Base-by-base conservation (phyloP, 2,113 vertebrate species). In the Gavia stellata region DNA sequence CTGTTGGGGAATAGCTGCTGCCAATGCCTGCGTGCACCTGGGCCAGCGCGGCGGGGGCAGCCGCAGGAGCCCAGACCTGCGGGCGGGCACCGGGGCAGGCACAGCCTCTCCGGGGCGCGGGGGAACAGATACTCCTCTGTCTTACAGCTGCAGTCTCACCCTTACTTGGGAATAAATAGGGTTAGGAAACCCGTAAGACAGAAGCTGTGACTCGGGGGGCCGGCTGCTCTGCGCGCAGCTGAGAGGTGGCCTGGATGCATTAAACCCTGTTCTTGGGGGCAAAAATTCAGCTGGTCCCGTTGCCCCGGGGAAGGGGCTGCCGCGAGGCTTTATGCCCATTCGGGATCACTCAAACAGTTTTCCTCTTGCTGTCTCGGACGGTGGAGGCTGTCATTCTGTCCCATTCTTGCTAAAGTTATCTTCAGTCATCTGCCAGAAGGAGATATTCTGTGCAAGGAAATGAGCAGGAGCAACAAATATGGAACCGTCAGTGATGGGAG, bases 331-430 rank as follows among this genome's bases (percentile, higher is more conserved):
- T 26, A 0, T 6, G 23, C 36, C 66, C 25, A 0, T 21, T 29
- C 58, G 15, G 61, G 28, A 19, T 63, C 61, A 1, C 55, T 33
- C n/a, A 2, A 31, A 31, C 34, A 1, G 29, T 70, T 66, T 42
- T 59, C 19, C 55, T 81, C 25, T 17, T 3, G 44, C 58, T 34
- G 7, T 9, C 38, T 68, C 0, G 0, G 14, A 1, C 3, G 9
- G 15, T 2, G 28, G 49, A n/a, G 62, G 16, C 23, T 79, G 33
- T 17, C 8, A 52, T 65, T 71, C 87, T 15, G 28, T 11, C 70
- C 58, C 17, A 0, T 26, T 34, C 65, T 25, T 24, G 42, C 59
- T 80, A 1, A 17, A 12, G 52, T 12, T 40, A 5, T 29, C 67
- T 36, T 6, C 66, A 7, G 12, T n/a, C 14, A 1, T 38, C 58